A percentile compares a stretch with the other conserved stretches of the same genome.
Conservation (phyloP, 30 jellyfish, hydroid and myxozoan genomes). For the Nemopilema nomurai region DNA sequence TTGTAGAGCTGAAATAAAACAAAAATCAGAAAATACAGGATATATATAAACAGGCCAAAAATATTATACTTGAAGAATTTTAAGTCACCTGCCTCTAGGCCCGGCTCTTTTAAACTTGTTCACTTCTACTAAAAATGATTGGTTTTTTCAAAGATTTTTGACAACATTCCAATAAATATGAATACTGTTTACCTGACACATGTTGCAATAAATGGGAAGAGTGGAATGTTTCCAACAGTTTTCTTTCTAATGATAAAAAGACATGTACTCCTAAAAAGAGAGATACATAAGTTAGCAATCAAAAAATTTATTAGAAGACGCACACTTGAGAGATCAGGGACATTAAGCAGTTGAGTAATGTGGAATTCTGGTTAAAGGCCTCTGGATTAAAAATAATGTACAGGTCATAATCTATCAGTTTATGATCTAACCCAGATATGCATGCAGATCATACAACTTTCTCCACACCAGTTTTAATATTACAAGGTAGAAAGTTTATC, state of each 20-base stretch:
- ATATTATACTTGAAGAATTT: no score
- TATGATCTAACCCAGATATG: no score
- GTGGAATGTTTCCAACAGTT: conserved; percentile 54
- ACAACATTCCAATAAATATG: no score
- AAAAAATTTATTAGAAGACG: neutral
- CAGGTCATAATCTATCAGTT: no score
- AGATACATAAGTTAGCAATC: neutral
- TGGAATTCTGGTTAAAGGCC: neutral
- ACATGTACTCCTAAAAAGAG: conserved; percentile 45
- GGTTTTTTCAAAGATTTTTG: no score
- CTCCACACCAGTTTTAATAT: no score
- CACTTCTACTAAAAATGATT: no score
- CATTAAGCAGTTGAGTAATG: neutral
- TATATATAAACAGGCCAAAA: neutral
- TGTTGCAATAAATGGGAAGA: conserved; percentile 75
- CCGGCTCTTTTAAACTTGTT: no score
- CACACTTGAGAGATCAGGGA: neutral
- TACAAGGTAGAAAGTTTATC: no score
- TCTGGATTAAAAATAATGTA: neutral
- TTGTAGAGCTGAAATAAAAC: conserved; percentile 57
- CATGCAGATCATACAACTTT: no score
- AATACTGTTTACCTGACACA: conserved; percentile 54
- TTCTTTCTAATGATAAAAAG: conserved; percentile 46
- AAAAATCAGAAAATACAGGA: neutral
- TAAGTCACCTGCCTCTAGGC: no score